A percentile compares a stretch with the other conserved stretches of the same genome.
These are phyloP conservation scores for Drosophila recens DNA, from an alignment of 2,888 invertebrate species.

Conservation along the genomic window DNA sequence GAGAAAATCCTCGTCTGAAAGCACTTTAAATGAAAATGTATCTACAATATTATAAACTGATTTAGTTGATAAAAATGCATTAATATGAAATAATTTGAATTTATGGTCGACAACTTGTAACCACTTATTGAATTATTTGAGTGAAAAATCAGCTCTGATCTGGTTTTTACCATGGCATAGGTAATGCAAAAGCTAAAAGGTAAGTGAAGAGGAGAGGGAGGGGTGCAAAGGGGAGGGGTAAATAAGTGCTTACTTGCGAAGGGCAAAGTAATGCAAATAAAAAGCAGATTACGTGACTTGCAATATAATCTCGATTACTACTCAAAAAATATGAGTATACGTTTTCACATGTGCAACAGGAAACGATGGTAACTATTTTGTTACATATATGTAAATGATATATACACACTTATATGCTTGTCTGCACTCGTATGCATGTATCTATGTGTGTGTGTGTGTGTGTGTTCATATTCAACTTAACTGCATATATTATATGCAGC, in stretches of 20 bases:
- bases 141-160: background rate
- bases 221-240: background rate
- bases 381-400: background rate
- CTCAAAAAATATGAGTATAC: constrained; percentile 20
- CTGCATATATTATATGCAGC: constrained; percentile 28
- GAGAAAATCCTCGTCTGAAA: too few relatives aligned
- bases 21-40: background rate
- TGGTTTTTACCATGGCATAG: background rate
- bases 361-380: constrained; percentile 34
- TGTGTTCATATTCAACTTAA: constrained; percentile 24
- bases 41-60: background rate
- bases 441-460: constrained; percentile 11
- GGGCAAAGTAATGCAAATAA: constrained; percentile 28
- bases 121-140: constrained; percentile 1
- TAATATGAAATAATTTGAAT: constrained; percentile 5
- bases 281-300: constrained; percentile 68
- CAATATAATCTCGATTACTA: constrained; percentile 65
- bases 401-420: constrained; percentile 12
- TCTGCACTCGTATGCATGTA: constrained; percentile 18
- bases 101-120: background rate
- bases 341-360: constrained; percentile 25
- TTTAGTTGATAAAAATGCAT: background rate
- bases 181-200: background rate
- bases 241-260: constrained; percentile 9
- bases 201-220: too few relatives aligned